Conservation (phyloP, 2,888 invertebrate species). For the Ormyrus nitidulus region DNA sequence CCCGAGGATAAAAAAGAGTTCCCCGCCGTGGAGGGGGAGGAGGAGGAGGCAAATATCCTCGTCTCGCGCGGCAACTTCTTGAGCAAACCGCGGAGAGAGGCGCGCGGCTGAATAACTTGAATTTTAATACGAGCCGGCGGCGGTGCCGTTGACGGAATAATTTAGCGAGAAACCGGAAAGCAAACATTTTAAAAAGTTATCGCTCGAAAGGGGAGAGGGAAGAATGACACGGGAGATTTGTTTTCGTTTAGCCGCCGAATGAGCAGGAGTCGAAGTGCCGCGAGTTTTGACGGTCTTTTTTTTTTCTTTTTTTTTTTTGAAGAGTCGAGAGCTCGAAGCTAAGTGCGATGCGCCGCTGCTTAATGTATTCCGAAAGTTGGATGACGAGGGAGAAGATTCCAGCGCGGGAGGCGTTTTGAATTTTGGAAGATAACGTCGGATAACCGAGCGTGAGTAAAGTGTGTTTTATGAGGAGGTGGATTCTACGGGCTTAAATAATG, state of each 20-base stretch:
- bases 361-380: not conserved
- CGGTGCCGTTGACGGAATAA: constrained; percentile 38
- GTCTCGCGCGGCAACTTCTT: constrained; percentile 19
- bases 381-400: not conserved
- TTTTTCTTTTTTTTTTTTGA: not conserved
- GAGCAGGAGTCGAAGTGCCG: constrained; percentile 11
- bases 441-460: constrained; percentile 2
- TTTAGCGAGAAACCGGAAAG: constrained; percentile 62
- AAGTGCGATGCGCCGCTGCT: not conserved
- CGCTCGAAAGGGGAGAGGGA: not conserved
- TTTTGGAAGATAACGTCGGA: not conserved
- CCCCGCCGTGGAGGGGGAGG: not conserved
- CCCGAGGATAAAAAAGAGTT: not conserved
- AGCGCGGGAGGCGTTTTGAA: not conserved
- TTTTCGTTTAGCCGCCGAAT: constrained; percentile 44
- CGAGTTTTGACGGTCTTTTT: constrained; percentile 9
- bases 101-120: constrained; percentile 45
- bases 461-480: not conserved
- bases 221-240: constrained; percentile 39
- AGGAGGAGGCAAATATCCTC: constrained; percentile 15
- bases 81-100: constrained; percentile 25
- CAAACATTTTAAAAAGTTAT: constrained; percentile 62
- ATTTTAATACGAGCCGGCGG: constrained; percentile 41
- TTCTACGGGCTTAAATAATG: no score
- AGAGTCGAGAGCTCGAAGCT: not conserved